Conservation (phyloP, 2,888 invertebrate species). For the Drosophila fulvimacula region DNA sequence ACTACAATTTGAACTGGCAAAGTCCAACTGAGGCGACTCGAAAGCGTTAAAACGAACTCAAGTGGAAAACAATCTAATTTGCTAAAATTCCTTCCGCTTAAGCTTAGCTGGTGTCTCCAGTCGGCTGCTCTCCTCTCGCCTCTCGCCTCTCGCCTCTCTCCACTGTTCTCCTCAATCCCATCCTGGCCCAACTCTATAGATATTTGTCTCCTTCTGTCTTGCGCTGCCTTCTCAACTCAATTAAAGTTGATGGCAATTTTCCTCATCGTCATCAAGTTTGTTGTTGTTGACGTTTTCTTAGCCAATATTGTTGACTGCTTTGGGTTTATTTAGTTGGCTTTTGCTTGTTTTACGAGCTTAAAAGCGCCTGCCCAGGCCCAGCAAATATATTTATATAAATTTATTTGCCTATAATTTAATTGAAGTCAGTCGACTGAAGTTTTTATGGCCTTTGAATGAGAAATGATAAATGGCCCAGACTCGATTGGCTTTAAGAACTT, state of each 20-base stretch:
- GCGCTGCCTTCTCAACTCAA: constrained; percentile 74
- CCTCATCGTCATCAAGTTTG: constrained; percentile 33
- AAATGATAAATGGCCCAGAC: constrained; percentile 14
- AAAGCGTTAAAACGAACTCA: constrained; percentile 83
- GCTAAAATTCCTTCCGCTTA: constrained; percentile 79
- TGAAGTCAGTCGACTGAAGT: constrained; percentile 52
- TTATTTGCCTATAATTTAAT: constrained; percentile 78
- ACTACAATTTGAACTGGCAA: constrained; percentile 23
- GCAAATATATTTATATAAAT: constrained; percentile 56
- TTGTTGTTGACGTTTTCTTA: constrained; percentile 52
- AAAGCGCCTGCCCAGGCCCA: constrained; percentile 33
- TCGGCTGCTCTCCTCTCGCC: too few relatives aligned
- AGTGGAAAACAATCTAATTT: constrained; percentile 85
- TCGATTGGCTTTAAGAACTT: constrained; percentile 28
- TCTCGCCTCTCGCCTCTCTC: neutral
- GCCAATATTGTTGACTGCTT: constrained; percentile 76
- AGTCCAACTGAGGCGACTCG: constrained; percentile 43
- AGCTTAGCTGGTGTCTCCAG: constrained; percentile 19
- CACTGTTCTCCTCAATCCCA: neutral
- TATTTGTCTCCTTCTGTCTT: constrained; percentile 33
- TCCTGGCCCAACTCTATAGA: constrained; percentile 22
- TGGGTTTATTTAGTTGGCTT: constrained; percentile 65
- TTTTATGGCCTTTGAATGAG: constrained; percentile 22
- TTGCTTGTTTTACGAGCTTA: constrained; percentile 70
- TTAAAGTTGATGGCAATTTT: constrained; percentile 79